Evolutionary conservation across 2,113 vertebrate species (phyloP), one percentile per base, ranked within the genome.

Genomic region (Lophius piscatorius): DNA sequence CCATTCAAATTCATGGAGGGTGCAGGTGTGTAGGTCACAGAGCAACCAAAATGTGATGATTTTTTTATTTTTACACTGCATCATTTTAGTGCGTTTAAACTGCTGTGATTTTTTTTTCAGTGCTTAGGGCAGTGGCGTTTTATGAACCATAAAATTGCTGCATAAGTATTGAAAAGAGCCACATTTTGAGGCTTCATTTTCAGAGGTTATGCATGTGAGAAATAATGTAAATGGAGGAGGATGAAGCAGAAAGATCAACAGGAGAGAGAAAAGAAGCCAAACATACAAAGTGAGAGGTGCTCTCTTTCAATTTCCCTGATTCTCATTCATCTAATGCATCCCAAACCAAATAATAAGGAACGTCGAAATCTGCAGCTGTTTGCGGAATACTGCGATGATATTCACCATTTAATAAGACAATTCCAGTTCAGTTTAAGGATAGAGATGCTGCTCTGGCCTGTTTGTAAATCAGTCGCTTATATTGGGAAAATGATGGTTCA

Each of bases 1-100:
- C 10, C n/a, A 16, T 79, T 74, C 74, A 70, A 83, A 81, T 79
- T 74, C 58, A 71, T 71, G 65, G 71, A 71, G 59, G 62, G 18
- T 40, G 8, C 1, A 4, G 6, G 18, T 24, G 49, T 41, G 54
- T 14, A 56, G 60, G 51, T 70, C 57, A 69, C 1, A 23, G 28
- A 62, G 51, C 42, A 7, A 7, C 44, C 6, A 0, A 44, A 56
- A 74, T 10, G 11, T 35, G 41, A 63, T n/a, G n/a, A n/a, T n/a
- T n/a, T n/a, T n/a, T n/a, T n/a, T n/a, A n/a, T n/a, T n/a, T n/a
- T n/a, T n/a, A n/a, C n/a, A n/a, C n/a, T n/a, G n/a, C n/a, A n/a
- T n/a, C n/a, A n/a, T n/a, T n/a, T n/a, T n/a, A n/a, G n/a, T n/a
- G n/a, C n/a, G n/a, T n/a, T n/a, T n/a, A n/a, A n/a, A n/a, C n/a